phyloP scores from a whole-genome alignment of 2,113 vertebrate genomes.

The Coturnix japonica region DNA sequence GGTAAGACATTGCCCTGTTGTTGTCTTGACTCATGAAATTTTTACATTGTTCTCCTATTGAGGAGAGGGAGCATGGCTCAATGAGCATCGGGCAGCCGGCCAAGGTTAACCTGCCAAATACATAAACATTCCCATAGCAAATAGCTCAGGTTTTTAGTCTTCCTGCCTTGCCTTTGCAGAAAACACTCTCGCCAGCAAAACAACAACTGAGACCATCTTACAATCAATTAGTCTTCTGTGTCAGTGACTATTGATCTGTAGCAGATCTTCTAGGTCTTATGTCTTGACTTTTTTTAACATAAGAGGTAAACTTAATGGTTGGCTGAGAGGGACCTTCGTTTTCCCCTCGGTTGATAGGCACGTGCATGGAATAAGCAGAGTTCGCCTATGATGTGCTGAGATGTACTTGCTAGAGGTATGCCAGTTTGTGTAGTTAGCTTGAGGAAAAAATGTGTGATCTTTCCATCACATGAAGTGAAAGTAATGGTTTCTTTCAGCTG shows the following conservation, averaged over 20 bases:
- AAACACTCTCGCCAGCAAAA: neutral
- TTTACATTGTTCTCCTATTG: neutral
- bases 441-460: neutral
- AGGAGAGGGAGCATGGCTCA: neutral
- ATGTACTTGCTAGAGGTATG: neutral
- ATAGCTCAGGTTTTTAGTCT: neutral
- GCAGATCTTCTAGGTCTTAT: neutral
- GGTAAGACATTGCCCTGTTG: neutral
- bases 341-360: neutral
- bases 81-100: too few relatives aligned
- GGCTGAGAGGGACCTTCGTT: neutral
- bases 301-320: neutral
- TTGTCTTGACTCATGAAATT: neutral
- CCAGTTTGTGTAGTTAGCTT: neutral
- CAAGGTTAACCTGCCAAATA: neutral
- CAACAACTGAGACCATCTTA: neutral
- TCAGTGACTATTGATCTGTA: neutral
- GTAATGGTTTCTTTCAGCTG: neutral
- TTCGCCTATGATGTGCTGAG: neutral
- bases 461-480: neutral
- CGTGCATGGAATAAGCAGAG: neutral
- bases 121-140: neutral
- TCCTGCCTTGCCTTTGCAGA: neutral
- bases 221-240: neutral
- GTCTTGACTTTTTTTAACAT: neutral